Conservation (phyloP, 2,888 invertebrate species). For the Melieria omissa region DNA sequence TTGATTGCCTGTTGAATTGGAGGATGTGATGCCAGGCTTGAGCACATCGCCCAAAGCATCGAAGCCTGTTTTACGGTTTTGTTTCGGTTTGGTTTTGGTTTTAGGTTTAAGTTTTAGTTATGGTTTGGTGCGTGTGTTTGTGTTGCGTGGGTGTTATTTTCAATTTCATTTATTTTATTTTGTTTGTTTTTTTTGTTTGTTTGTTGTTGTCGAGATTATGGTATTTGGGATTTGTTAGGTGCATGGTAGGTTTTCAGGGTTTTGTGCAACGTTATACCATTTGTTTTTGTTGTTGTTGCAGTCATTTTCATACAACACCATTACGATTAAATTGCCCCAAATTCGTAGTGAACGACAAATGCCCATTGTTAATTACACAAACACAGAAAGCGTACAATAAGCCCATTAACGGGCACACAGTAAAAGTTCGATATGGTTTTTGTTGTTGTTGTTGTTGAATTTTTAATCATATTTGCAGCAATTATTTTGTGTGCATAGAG, state of each 20-base stretch:
- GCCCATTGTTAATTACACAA: background rate
- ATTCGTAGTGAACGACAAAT: slow-evolving; percentile 4
- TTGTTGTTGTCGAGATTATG: slow-evolving; percentile 19
- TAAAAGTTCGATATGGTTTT: slow-evolving; percentile 10
- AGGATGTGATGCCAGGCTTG: slow-evolving; percentile 69
- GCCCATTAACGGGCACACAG: slow-evolving; percentile 10
- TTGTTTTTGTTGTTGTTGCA: background rate
- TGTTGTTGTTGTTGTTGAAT: slow-evolving; percentile 7
- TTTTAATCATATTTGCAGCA: slow-evolving; percentile 17
- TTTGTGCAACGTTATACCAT: slow-evolving; percentile 4
- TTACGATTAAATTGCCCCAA: background rate
- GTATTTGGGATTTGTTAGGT: slow-evolving; percentile 7
- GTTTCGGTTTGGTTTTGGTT: slow-evolving; percentile 42
- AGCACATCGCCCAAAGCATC: slow-evolving; percentile 80
- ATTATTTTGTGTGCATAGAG: slow-evolving; percentile 11
- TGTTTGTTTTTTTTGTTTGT: slow-evolving; percentile 28
- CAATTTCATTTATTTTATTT: slow-evolving; percentile 14
- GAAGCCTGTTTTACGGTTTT: slow-evolving; percentile 69
- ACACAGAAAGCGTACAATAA: slow-evolving; percentile 7
- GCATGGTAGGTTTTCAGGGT: background rate
- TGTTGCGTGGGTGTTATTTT: background rate
- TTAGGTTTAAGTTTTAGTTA: slow-evolving; percentile 2
- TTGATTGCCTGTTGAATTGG: slow-evolving; percentile 55
- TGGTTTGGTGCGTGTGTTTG: background rate
- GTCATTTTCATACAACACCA: slow-evolving; percentile 7